These are phyloP conservation scores for Chondrilla cf. caribensis DNA, from an alignment of 37 sponge, comb jelly and placozoan species.

Conservation along the genomic window DNA sequence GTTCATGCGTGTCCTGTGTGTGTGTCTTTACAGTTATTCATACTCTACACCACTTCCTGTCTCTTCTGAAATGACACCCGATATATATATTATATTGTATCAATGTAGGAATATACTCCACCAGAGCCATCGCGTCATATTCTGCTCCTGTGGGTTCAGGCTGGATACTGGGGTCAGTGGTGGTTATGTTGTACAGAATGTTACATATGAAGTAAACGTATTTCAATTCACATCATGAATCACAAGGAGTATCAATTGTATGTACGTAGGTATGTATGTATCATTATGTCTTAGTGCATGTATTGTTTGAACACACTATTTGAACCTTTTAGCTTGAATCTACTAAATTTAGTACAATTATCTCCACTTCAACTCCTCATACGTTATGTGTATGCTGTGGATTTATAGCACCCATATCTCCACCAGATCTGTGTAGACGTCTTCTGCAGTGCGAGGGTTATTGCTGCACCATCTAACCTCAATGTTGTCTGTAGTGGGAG, in stretches of 20 bases:
- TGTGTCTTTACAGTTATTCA: background rate
- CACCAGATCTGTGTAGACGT: constrained; percentile 19
- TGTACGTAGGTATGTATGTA: background rate
- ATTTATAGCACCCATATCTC: constrained; percentile 17
- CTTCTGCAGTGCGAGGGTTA: background rate
- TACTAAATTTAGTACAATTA: no score
- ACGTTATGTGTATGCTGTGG: background rate
- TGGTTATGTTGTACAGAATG: no score
- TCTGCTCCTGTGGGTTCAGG: constrained; percentile 70
- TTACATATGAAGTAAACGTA: no score
- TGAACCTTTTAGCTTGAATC: background rate
- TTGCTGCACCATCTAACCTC: constrained; percentile 25
- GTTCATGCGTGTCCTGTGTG: no score
- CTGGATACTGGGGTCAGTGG: constrained; percentile 67
- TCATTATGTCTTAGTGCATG: no score
- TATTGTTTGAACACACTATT: no score
- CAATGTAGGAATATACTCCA: constrained; percentile 35
- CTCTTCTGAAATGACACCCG: no score
- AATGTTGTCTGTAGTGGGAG: constrained; percentile 3
- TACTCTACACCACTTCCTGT: constrained; percentile 25
- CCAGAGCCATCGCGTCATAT: constrained; percentile 55
- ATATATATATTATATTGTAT: no score
- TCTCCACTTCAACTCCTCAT: no score
- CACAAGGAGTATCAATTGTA: no score
- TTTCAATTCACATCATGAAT: no score